Evolutionary conservation across 2,888 invertebrate species (phyloP), one percentile per base, ranked within the genome.

Genomic region (Mythimna ferrago): DNA sequence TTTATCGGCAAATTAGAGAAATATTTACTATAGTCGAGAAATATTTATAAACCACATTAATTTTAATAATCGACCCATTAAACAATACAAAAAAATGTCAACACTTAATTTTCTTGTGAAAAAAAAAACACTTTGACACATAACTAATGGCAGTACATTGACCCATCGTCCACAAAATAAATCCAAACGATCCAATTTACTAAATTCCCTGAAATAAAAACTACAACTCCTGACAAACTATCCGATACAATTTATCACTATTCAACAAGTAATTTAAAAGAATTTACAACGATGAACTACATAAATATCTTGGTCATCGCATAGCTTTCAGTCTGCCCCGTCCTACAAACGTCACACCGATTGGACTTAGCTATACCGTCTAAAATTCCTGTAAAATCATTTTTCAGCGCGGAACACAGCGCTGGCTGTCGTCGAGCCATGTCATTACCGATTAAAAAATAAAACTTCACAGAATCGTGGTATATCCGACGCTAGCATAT

Each of bases 301-400:
- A 79, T 51, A 72, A 64, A 73, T 67, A 72, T 71, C 35, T 61
- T 58, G 2, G 10, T 19, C 19, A 56, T 68, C 35, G 68, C 78
- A 65, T 85, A 73, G 80, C 82, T 64, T 51, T 48, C 72, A 72
- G 21, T 82, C 58, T 16, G 9, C 72, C 26, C 7, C 35, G 63
- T 57, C 60, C 85, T 65, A 72, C 54, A 76, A 70, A 68, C 66
- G 77, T 74, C 86, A 70, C 66, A 66, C 66, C 75, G 75, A 73
- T 79, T 76, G 71, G 81, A 82, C 67, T 76, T 66, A 78, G 73
- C 68, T 72, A 73, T 58, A 66, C 76, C 60, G 35, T 78, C 87
- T 79, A 73, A 82, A 89, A 92, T 93, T 93, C 92, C 87, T 85
- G 89, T 87, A 89, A 92, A 90, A 86, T 86, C 86, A 90, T 92